phyloP scores from a whole-genome alignment of 2,888 invertebrate genomes.

The Tubulanus polymorphus region DNA sequence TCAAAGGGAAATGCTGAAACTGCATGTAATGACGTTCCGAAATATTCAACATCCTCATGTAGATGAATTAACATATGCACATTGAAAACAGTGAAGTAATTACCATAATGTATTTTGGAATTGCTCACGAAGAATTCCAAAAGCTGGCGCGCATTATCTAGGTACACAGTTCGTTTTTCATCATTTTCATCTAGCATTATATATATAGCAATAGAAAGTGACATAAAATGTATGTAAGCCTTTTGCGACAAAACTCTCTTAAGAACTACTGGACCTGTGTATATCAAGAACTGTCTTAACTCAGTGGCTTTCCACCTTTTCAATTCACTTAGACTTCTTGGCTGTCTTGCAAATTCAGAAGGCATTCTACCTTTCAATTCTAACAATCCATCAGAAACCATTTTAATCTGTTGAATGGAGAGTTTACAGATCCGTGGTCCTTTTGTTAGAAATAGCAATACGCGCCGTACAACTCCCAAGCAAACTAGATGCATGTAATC shows the following conservation, averaged over 20 bases:
- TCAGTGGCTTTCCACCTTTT: conserved; percentile 40
- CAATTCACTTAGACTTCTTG: conserved; percentile 27
- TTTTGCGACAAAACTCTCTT: conserved; percentile 7
- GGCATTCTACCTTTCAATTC: conserved; percentile 14
- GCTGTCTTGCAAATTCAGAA: conserved; percentile 32
- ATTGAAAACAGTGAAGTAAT: conserved; percentile 22
- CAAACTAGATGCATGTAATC: conserved; percentile 37
- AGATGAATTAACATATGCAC: conserved; percentile 17
- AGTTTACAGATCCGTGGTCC: conserved; percentile 21
- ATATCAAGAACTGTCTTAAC: conserved; percentile 30
- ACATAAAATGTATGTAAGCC: conserved; percentile 17
- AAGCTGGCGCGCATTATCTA: conserved; percentile 15
- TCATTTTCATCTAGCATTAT: conserved; percentile 10
- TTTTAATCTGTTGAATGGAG: conserved; percentile 5
- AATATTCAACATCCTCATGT: conserved; percentile 15
- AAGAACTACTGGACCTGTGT: conserved; percentile 26
- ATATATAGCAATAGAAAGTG: conserved; percentile 16
- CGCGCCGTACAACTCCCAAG: conserved; percentile 37
- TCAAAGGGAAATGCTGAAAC: conserved; percentile 18
- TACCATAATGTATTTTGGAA: conserved; percentile 12
- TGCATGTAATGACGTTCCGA: conserved; percentile 13
- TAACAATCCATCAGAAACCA: conserved; percentile 10
- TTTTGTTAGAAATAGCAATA: conserved; percentile 26
- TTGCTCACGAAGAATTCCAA: conserved; percentile 16
- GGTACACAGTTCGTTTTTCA: conserved; percentile 6